A percentile compares a stretch with the other conserved stretches of the same genome.
phyloP scores from a whole-genome alignment of 2,888 invertebrate species.

The Bombylius major region DNA sequence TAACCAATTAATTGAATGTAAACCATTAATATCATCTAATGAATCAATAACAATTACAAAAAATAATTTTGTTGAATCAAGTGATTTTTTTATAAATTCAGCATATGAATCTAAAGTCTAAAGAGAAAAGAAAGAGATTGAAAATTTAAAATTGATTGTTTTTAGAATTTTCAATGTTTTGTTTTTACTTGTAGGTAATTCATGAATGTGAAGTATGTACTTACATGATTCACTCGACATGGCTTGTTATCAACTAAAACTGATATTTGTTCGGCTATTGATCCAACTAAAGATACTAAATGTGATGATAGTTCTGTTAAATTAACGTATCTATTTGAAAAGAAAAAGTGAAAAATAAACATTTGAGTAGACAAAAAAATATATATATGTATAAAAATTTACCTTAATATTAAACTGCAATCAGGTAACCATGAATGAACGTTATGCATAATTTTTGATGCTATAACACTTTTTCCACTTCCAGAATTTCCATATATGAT shows the following conservation, averaged over 20 bases:
- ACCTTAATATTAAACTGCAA: slow-evolving; percentile 40
- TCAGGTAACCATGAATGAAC: slow-evolving; percentile 53
- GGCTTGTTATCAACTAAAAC: slow-evolving; percentile 55
- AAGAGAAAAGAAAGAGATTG: slow-evolving; percentile 14
- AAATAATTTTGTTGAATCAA: slow-evolving; percentile 38
- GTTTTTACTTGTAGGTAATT: background rate
- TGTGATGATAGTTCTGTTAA: slow-evolving; percentile 30
- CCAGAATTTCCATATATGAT: slow-evolving; percentile 68
- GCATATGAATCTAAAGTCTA: slow-evolving; percentile 65
- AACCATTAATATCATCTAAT: slow-evolving; percentile 45
- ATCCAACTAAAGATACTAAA: slow-evolving; percentile 46
- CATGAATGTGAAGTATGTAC: slow-evolving; percentile 18
- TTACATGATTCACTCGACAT: slow-evolving; percentile 48
- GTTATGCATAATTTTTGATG: slow-evolving; percentile 57
- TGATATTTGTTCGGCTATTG: slow-evolving; percentile 62
- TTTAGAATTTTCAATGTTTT: background rate
- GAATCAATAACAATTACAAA: slow-evolving; percentile 66
- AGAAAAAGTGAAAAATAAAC: background rate
- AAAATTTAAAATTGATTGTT: background rate
- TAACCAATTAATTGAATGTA: slow-evolving; percentile 57
- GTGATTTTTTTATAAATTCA: slow-evolving; percentile 37
- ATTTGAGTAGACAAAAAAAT: background rate
- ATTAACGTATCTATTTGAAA: slow-evolving; percentile 25
- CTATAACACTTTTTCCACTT: slow-evolving; percentile 69
- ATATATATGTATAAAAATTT: background rate